A percentile compares a stretch with the other conserved stretches of the same genome.
Evolutionary conservation across 1,140 invertebrate species (phyloP).

Genomic region (Capitella teleta): DNA sequence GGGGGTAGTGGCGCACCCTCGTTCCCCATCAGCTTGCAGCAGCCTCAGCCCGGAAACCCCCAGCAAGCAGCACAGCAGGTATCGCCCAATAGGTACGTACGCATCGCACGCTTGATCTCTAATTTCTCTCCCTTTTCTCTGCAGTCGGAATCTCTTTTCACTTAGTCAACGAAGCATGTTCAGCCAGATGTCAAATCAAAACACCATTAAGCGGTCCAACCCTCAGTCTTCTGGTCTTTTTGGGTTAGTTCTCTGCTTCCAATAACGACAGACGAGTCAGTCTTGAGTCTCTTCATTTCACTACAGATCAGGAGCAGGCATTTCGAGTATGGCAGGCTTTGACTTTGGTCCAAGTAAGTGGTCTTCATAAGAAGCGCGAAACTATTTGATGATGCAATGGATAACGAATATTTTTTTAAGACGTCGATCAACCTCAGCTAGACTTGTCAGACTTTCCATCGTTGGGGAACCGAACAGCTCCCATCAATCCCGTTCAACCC

Average conservation of each 20-base stretch:
- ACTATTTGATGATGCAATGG: not conserved
- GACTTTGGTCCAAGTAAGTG: not conserved
- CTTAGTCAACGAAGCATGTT: too few species aligned
- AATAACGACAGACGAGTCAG: not conserved
- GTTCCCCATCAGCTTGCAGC: too few species aligned
- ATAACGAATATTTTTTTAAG: not conserved
- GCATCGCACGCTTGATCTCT: too few species aligned
- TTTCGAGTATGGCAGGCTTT: not conserved
- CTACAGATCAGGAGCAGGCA: not conserved
- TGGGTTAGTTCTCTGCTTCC: not conserved
- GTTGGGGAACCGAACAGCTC: not conserved
- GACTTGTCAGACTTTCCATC: slow-evolving; percentile 5
- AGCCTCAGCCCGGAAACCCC: too few species aligned
- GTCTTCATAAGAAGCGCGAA: not conserved
- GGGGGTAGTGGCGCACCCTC: too few species aligned
- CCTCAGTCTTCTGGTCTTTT: too few species aligned
- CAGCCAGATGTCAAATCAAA: too few species aligned
- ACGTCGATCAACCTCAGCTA: not conserved
- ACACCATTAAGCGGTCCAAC: too few species aligned
- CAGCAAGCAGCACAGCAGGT: not conserved
- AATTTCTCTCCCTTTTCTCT: too few species aligned
- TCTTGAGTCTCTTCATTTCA: too few species aligned
- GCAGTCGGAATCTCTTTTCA: too few species aligned
- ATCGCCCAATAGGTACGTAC: not conserved
- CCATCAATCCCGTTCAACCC: not conserved